These are phyloP conservation scores for Tenebrosternarchus preto DNA, from an alignment of 2,113 vertebrate species.

Conservation along the genomic window DNA sequence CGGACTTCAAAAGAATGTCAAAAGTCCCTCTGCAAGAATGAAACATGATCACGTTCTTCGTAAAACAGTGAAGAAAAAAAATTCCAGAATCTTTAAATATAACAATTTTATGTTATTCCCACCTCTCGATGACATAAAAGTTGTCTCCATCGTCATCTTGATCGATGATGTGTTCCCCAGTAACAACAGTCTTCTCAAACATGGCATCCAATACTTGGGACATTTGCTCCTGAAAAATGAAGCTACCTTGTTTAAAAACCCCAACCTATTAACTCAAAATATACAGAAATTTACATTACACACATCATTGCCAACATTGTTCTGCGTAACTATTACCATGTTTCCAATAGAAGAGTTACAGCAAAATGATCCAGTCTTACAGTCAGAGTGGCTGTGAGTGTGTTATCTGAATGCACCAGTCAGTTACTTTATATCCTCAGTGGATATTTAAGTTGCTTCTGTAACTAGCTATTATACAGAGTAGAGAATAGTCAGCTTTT, in stretches of 20 bases:
- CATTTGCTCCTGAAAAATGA: conserved; percentile 86
- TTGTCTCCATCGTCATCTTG: conserved; percentile 98
- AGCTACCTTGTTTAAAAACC: conserved; percentile 32
- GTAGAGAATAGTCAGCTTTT: background rate
- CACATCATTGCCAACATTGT: too few species aligned
- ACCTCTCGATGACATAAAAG: conserved; percentile 98
- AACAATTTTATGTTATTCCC: background rate
- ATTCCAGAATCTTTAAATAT: background rate
- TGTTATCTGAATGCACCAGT: too few species aligned
- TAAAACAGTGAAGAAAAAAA: background rate
- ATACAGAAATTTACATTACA: too few species aligned
- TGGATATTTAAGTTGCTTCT: background rate
- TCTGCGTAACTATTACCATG: too few species aligned
- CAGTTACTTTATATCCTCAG: background rate
- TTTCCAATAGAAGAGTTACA: too few species aligned
- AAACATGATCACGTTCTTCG: background rate
- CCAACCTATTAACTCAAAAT: too few species aligned
- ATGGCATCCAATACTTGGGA: conserved; percentile 97
- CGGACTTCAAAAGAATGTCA: conserved; percentile 88
- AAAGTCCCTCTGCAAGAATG: conserved; percentile 84
- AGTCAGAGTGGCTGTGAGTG: too few species aligned
- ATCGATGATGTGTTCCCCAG: conserved; percentile 93
- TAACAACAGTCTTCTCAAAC: conserved; percentile 92
- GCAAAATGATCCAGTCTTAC: too few species aligned
- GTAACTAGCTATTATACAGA: background rate